Percentiles rank a stretch among this genome's conserved stretches.
Conservation (phyloP, 1,140 invertebrate species). For the Drosophila quadrilineata region DNA sequence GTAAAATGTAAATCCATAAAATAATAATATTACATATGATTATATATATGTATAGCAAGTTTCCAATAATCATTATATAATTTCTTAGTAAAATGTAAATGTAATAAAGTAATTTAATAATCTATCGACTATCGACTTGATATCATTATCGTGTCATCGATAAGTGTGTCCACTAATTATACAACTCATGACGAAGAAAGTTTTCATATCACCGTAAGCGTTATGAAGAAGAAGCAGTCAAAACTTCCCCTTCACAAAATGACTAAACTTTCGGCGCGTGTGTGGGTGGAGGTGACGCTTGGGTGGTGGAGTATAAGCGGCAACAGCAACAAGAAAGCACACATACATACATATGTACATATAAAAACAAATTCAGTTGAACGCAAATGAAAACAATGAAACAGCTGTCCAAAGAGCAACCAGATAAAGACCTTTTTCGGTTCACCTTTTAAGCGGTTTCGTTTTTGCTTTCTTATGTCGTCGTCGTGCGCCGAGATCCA, state of each 20-base stretch:
- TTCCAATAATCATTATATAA: neutral
- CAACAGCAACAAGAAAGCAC: too few relatives aligned
- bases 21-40: too few relatives aligned
- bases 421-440: constrained; percentile 19
- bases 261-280: constrained; percentile 39
- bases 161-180: constrained; percentile 44
- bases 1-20: constrained; percentile 31
- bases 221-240: constrained; percentile 19
- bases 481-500: constrained; percentile 3
- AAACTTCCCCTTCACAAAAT: constrained; percentile 24
- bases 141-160: constrained; percentile 45
- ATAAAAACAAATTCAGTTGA: constrained; percentile 21
- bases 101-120: too few relatives aligned
- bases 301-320: constrained; percentile 18
- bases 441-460: constrained; percentile 9
- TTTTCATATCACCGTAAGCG: constrained; percentile 4
- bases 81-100: neutral
- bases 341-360: too few relatives aligned
- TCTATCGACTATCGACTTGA: too few relatives aligned
- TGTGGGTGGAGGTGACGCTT: neutral
- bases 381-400: constrained; percentile 29
- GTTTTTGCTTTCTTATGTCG: constrained; percentile 14
- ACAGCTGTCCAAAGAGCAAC: constrained; percentile 59
- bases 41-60: neutral
- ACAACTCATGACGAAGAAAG: constrained; percentile 40